phyloP scores from a whole-genome alignment of 2,797 vertebrate genomes.

The Ptychadena robeensis region DNA sequence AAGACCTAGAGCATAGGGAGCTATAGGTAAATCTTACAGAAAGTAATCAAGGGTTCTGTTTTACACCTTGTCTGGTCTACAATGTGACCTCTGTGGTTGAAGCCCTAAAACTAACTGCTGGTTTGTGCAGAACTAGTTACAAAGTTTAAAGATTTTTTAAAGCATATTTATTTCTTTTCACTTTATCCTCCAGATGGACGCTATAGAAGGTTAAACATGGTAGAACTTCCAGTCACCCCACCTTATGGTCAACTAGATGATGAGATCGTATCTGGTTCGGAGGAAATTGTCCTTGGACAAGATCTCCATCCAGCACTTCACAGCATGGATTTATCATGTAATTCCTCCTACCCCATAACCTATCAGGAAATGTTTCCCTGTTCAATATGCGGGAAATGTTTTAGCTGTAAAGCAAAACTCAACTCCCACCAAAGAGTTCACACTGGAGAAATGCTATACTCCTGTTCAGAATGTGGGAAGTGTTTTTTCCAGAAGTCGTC shows the following conservation, averaged over 20 bases:
- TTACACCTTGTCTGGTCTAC: too few relatives aligned
- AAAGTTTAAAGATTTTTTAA: too few relatives aligned
- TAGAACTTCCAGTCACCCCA: neutral
- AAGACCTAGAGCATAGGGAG: too few relatives aligned
- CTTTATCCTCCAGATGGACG: neutral
- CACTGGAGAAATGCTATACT: neutral
- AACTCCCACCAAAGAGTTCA: neutral
- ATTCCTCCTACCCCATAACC: neutral
- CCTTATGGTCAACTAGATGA: neutral
- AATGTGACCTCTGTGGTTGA: too few relatives aligned
- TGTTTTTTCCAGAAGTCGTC: neutral
- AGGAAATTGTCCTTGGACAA: neutral
- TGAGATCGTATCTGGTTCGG: neutral
- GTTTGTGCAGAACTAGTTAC: too few relatives aligned
- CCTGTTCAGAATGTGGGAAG: neutral
- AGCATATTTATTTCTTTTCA: neutral
- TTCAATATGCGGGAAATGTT: neutral
- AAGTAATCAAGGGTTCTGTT: too few relatives aligned
- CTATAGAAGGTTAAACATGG: neutral
- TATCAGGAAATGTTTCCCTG: neutral
- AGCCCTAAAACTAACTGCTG: too few relatives aligned
- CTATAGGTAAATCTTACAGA: too few relatives aligned
- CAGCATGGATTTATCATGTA: neutral
- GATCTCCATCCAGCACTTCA: neutral
- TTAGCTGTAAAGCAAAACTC: neutral